Base-by-base conservation (phyloP, 2,113 vertebrate species). In the Mus pahari region DNA sequence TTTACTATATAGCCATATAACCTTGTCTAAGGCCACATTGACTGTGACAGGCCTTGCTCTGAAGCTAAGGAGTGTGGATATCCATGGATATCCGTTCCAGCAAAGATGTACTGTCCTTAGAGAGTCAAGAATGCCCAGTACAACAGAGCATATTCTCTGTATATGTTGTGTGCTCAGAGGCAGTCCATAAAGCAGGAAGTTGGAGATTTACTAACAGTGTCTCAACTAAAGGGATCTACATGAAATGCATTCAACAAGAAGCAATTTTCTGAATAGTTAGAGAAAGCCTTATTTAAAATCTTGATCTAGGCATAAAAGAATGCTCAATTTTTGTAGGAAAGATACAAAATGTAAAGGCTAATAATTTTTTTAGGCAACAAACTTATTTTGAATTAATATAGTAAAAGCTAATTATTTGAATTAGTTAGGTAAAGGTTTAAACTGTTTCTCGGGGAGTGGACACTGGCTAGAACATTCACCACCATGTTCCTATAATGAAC, bases 331-430 rank as follows among this genome's bases (percentile, higher is more conserved):
- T 96, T 22, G 58, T 94, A 84, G 50, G 31, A 89, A 81, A 92
- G n/a, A 92, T 39, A 12, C 60, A 83, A 88, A 90, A 91, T 77
- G 14, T 62, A 39, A 96, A 83, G 31, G 9, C 12, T 26, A 60
- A 11, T 87, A 28, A 90, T 4, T 73, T 93, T 71, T 87, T 97
- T 78, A 88, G 95, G 66, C 75, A 91, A 48, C 62, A 75, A 36
- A 68, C 9, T 22, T 3, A 64, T 89, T 68, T 91, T 78, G 7
- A 89, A 12, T 70, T 60, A 91, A 93, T 33, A 16, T 5, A 89
- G 14, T 58, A 39, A 74, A 66, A 48, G 2, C 17, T 55, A 48
- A 82, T 89, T 55, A 24, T 68, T 93, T 77, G 19, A 5, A n/a
- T 48, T 91, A 66, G 39, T 48, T 48, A 86, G 10, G 33, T 66